These are phyloP conservation scores for Osedax frankpressi DNA, from an alignment of 2,888 invertebrate species.

Conservation along the genomic window DNA sequence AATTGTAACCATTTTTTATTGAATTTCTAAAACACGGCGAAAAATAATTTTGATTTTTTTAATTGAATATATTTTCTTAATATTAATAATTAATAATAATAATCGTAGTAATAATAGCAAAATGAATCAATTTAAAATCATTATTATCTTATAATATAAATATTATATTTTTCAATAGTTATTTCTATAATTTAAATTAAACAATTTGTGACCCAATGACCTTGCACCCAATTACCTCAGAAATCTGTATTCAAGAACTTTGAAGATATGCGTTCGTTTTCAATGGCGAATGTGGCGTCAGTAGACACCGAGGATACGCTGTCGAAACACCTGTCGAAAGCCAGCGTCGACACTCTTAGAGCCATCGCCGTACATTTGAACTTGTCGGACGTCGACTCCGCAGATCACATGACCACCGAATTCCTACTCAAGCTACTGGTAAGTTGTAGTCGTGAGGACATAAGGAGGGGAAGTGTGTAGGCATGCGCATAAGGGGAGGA, in stretches of 20 bases:
- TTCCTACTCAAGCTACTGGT: conserved; percentile 77
- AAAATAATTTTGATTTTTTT: too few species aligned
- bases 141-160: not conserved
- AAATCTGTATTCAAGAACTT: conserved; percentile 85
- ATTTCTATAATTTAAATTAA: not conserved
- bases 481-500: too few species aligned
- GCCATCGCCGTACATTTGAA: conserved; percentile 75
- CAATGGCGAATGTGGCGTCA: conserved; percentile 80
- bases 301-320: conserved; percentile 78
- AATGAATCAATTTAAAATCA: too few species aligned
- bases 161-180: not conserved
- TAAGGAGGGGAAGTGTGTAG: too few species aligned
- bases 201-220: conserved; percentile 32
- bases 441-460: too few species aligned
- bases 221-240: too few species aligned
- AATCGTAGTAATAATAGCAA: too few species aligned
- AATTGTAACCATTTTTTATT: too few species aligned
- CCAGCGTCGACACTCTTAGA: conserved; percentile 63
- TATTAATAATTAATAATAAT: too few species aligned
- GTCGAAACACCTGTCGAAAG: conserved; percentile 65
- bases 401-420: conserved; percentile 52
- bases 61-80: too few species aligned
- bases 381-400: conserved; percentile 63
- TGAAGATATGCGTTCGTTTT: conserved; percentile 69
- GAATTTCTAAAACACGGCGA: too few species aligned